Conservation (phyloP, 2,113 vertebrate species). For the Istiophorus platypterus region DNA sequence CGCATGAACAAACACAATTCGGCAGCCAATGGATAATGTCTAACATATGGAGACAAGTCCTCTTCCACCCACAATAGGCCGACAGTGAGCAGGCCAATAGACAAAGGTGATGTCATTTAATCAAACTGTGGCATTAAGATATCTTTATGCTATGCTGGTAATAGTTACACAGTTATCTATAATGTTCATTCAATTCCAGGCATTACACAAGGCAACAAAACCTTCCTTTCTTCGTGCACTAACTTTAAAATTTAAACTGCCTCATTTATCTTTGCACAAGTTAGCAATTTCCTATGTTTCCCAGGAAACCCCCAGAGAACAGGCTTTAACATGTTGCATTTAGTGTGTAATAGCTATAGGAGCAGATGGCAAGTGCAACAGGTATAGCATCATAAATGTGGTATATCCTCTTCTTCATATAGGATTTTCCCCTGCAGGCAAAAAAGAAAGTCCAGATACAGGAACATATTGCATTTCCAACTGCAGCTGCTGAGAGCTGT, state of each 20-base stretch:
- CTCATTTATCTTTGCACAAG: background rate
- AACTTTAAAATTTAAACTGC: background rate
- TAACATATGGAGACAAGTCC: constrained; percentile 69
- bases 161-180: background rate
- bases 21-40: constrained; percentile 76
- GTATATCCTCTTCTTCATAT: background rate
- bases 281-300: constrained; percentile 5
- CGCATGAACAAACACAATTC: constrained; percentile 61
- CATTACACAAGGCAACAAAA: background rate
- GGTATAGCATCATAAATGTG: constrained; percentile 1
- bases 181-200: constrained; percentile 1
- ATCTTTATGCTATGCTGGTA: background rate
- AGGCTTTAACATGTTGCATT: constrained; percentile 14
- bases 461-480: background rate
- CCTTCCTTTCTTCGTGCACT: background rate
- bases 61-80: constrained; percentile 47
- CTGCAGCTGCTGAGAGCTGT: too few relatives aligned
- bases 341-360: background rate
- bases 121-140: constrained; percentile 5
- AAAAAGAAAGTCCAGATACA: background rate
- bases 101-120: constrained; percentile 15
- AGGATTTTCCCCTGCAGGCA: background rate
- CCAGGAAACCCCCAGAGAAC: constrained; percentile 6
- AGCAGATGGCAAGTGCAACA: constrained; percentile 30
- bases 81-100: constrained; percentile 7